Base-by-base conservation (phyloP, 2,797 vertebrate species). In the Sebastes jordani region DNA sequence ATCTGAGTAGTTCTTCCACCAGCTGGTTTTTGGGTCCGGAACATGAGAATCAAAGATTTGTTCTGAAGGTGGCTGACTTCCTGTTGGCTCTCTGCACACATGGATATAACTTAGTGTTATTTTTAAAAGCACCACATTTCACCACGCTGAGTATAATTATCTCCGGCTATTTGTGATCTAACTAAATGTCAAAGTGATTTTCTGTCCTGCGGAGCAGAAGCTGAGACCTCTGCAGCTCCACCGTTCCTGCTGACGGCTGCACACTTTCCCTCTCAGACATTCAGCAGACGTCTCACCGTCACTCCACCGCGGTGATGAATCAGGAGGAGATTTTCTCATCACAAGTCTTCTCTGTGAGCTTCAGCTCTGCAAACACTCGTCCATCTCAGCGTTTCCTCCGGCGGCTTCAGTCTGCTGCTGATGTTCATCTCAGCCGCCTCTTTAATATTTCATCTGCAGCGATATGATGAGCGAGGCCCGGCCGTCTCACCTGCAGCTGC, bases 371-470 rank as follows among this genome's bases (percentile, higher is more conserved):
- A 62, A 79, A 75, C 80, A 68, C 78, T 73, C 67, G 54, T 64
- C 70, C 79, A 14, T 78, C 62, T 78, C 27, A n/a, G 6, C 4
- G 29, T 82, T 79, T 86, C 89, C 86, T 78, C 67, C 42, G 73
- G 82, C 74, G 11, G 74, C 81, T 76, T 76, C 64, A 6, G 62
- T 59, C 78, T 59, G 65, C 71, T 10, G 67, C 77, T 27, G 58
- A 77, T 36, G 81, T 72, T 87, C 79, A n/a, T 87, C 81, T 78
- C 74, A 20, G 66, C n/a, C 73, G 4, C 36, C 83, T 85, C 74
- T 76, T 90, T 86, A 90, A 92, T 92, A 89, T 91, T 91, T 92
- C 67, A 92, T 88, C 66, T 5, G 29, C 78, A 42, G 83, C 0
- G 59, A 91, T 86, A 86, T 86, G 89, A 86, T 76, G 83, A 55